These are phyloP conservation scores for Halichoerus grypus DNA, from an alignment of 2,113 vertebrate genomes.

Conservation along the genomic window DNA sequence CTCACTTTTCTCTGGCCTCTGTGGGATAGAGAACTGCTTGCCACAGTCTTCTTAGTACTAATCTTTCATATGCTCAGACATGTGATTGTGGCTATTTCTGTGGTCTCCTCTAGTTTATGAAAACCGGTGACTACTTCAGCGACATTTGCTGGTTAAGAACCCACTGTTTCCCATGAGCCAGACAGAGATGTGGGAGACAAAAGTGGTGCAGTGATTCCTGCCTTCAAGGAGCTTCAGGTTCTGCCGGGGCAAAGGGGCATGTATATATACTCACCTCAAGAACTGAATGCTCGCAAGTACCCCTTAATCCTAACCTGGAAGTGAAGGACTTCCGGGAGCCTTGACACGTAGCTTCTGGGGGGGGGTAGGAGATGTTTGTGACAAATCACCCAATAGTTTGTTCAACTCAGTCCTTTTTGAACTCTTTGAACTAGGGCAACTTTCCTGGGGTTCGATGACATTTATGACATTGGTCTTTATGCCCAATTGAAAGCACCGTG, in stretches of 20 bases:
- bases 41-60: neutral
- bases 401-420: neutral
- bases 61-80: neutral
- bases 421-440: neutral
- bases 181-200: neutral
- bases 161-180: neutral
- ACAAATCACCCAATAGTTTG: neutral
- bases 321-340: neutral
- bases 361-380: neutral
- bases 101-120: neutral
- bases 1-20: neutral
- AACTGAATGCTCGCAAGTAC: neutral
- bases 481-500: neutral
- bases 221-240: neutral
- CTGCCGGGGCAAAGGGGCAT: neutral
- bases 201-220: neutral
- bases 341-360: neutral
- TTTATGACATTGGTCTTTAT: neutral
- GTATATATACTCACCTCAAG: neutral
- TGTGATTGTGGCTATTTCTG: neutral
- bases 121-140: neutral
- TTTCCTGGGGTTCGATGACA: neutral
- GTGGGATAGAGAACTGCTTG: neutral
- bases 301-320: conserved; percentile 12
- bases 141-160: neutral